Evolutionary conservation across 2,888 invertebrate species (phyloP).

Genomic region (Prosapia bicincta): DNA sequence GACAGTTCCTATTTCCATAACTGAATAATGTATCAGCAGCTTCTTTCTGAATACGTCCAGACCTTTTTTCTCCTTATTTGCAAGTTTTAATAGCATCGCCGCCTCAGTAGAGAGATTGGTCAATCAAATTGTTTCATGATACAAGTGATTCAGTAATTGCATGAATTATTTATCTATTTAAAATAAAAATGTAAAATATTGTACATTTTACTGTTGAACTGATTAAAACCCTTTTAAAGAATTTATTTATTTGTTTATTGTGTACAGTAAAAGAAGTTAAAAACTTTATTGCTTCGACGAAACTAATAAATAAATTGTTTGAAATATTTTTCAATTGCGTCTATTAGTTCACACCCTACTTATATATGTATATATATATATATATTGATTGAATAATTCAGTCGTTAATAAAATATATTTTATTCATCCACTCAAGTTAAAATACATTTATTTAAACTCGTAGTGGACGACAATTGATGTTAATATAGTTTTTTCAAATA

Average conservation of each 20-base stretch:
- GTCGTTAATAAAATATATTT: too few species aligned
- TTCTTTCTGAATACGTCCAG: not conserved
- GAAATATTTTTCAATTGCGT: too few species aligned
- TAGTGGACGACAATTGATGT: too few species aligned
- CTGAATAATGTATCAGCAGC: not conserved
- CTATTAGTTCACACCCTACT: too few species aligned
- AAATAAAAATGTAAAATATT: not conserved
- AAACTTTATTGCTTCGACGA: not conserved
- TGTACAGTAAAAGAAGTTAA: not conserved
- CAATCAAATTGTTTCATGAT: not conserved
- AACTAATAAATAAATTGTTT: not conserved
- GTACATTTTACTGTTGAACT: too few species aligned
- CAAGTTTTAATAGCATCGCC: not conserved
- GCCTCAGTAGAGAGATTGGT: not conserved
- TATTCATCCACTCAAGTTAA: too few species aligned
- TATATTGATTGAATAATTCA: too few species aligned
- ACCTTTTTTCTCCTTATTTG: not conserved
- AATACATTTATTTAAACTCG: too few species aligned
- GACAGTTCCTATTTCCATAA: not conserved
- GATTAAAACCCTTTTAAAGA: too few species aligned
- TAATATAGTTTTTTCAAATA: too few species aligned
- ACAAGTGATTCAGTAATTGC: not conserved
- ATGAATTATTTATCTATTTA: not conserved
- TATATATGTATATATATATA: too few species aligned
- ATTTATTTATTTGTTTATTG: not conserved